Conservation (phyloP, 2,888 invertebrate genomes). For the Diarsia brunnea region DNA sequence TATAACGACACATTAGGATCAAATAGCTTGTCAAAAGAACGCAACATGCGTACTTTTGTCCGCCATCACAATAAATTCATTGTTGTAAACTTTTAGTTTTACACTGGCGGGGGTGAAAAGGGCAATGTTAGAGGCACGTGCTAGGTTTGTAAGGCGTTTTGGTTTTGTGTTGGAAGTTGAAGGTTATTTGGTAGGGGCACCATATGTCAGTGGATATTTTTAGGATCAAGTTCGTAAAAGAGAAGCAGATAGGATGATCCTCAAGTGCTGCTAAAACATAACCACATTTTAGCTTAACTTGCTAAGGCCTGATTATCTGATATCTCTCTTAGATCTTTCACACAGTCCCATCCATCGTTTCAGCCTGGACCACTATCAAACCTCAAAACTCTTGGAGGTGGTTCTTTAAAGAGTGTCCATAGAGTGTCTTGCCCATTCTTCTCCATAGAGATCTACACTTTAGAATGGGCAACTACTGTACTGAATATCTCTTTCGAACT, state of each 20-base stretch:
- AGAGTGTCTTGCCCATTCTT: too few relatives aligned
- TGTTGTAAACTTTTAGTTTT: slow-evolving; percentile 62
- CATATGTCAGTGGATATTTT: background rate
- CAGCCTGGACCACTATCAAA: too few relatives aligned
- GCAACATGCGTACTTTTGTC: slow-evolving; percentile 51
- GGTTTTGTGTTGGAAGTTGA: slow-evolving; percentile 19
- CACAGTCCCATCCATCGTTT: too few relatives aligned
- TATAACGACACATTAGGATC: slow-evolving; percentile 54
- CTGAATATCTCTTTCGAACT: too few relatives aligned
- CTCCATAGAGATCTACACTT: too few relatives aligned
- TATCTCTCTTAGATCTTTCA: too few relatives aligned
- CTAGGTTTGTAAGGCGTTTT: slow-evolving; percentile 68
- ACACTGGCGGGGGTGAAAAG: slow-evolving; percentile 33
- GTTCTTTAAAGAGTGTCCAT: too few relatives aligned
- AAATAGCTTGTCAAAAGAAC: slow-evolving; percentile 56
- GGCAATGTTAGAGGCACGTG: slow-evolving; percentile 24
- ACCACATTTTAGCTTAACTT: too few relatives aligned
- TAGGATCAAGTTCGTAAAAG: background rate
- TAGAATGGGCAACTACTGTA: too few relatives aligned
- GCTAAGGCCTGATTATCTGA: too few relatives aligned
- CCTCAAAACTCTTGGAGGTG: too few relatives aligned
- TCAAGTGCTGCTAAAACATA: too few relatives aligned
- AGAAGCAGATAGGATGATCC: background rate
- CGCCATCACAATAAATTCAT: slow-evolving; percentile 41
- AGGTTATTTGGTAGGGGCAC: slow-evolving; percentile 43